phyloP scores from a whole-genome alignment of 2,113 vertebrate genomes.

The Catharus fuscescens region DNA sequence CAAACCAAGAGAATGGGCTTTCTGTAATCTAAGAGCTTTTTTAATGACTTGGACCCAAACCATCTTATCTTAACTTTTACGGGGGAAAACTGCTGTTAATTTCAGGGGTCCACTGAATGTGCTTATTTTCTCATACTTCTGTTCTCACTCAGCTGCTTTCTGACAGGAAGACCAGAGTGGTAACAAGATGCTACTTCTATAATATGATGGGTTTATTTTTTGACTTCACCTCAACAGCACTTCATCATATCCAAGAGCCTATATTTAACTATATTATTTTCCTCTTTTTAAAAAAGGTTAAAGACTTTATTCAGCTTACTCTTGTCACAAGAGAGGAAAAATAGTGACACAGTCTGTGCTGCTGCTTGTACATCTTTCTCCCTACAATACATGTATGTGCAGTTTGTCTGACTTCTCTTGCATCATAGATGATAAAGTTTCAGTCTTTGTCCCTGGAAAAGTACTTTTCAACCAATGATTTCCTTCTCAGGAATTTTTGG shows the following conservation, averaged over 20 bases:
- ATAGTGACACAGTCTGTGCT: neutral
- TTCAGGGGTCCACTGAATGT: neutral
- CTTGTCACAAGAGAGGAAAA: neutral
- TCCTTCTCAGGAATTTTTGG: neutral
- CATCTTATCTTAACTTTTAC: neutral
- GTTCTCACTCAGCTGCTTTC: neutral
- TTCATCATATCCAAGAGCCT: neutral
- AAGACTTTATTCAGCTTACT: neutral
- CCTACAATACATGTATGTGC: neutral
- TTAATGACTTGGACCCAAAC: neutral
- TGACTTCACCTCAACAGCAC: neutral
- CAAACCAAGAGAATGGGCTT: neutral
- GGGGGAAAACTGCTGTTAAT: neutral
- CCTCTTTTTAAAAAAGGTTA: neutral
- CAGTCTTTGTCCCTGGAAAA: neutral
- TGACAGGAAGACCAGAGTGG: neutral
- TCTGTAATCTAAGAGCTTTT: neutral
- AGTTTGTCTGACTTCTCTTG: neutral
- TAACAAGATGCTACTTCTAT: neutral
- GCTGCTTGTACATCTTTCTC: neutral
- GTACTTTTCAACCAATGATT: neutral
- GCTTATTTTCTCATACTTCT: neutral
- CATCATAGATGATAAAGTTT: neutral
- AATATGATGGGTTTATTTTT: neutral
- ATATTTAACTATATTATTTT: neutral